Conservation (phyloP, 2,113 vertebrate genomes). For the Sitta europaea region DNA sequence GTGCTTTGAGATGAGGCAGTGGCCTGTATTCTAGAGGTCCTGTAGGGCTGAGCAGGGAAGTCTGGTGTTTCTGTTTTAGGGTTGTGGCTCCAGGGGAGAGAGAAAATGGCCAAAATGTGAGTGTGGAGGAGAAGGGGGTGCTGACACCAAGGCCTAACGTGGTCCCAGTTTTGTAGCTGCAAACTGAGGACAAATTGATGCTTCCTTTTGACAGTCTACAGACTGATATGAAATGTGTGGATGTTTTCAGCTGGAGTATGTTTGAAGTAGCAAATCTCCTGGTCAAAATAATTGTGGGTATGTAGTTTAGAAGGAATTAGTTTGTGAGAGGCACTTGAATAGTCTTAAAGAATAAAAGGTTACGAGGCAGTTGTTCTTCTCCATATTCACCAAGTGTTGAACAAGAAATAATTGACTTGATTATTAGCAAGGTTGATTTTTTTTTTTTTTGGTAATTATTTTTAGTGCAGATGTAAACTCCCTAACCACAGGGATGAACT, state of each 20-base stretch:
- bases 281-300: not conserved
- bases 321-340: not conserved
- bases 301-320: not conserved
- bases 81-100: too few relatives aligned
- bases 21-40: accelerated
- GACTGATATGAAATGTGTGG: not conserved
- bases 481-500: not conserved
- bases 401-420: not conserved
- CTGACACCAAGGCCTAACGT: accelerated
- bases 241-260: not conserved
- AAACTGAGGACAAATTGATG: accelerated
- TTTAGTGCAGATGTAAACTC: not conserved
- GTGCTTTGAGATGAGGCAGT: not conserved
- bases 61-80: not conserved
- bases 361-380: not conserved
- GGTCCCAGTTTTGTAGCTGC: not conserved
- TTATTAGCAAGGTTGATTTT: not conserved
- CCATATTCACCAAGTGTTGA: not conserved
- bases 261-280: not conserved
- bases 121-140: too few relatives aligned
- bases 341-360: not conserved
- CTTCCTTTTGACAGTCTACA: not conserved
- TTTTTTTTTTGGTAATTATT: not conserved
- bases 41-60: not conserved
- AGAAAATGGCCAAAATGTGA: not conserved